A percentile compares a stretch with the other conserved stretches of the same genome.
These are phyloP conservation scores for Neotoxoptera formosana DNA, from an alignment of 1,140 invertebrate species.

Conservation along the genomic window DNA sequence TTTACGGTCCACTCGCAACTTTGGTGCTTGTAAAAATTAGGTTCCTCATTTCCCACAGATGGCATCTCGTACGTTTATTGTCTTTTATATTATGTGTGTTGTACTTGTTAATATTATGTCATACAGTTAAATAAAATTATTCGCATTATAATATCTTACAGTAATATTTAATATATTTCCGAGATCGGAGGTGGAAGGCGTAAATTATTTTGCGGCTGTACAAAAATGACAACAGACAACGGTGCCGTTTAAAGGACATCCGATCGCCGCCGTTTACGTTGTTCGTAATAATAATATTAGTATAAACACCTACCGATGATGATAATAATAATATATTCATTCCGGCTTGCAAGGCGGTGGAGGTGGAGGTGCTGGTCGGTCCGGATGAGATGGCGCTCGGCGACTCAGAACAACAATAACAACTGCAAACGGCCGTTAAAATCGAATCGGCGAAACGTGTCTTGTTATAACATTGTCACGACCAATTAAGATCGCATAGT, in stretches of 20 bases:
- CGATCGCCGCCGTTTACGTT: not conserved
- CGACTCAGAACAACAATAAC: not conserved
- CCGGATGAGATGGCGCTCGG: not conserved
- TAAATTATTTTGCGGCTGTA: not conserved
- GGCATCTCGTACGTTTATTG: too few species aligned
- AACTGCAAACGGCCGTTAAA: not conserved
- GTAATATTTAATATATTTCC: too few species aligned
- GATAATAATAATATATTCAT: not conserved
- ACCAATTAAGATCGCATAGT: not conserved
- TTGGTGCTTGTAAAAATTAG: too few species aligned
- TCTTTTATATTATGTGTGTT: too few species aligned
- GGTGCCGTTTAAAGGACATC: not conserved
- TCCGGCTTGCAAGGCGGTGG: not conserved
- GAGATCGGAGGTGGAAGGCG: not conserved
- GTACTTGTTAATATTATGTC: too few species aligned
- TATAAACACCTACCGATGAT: not conserved
- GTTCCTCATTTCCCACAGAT: too few species aligned
- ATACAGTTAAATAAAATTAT: too few species aligned
- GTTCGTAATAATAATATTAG: not conserved
- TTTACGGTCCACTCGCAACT: too few species aligned
- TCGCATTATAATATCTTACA: too few species aligned
- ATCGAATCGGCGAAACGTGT: not conserved
- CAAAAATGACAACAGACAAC: not conserved
- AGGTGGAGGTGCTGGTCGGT: too few species aligned
- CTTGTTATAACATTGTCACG: not conserved